These are phyloP conservation scores for Chaenocephalus aceratus DNA, from an alignment of 2,113 vertebrate genomes.

Conservation along the genomic window DNA sequence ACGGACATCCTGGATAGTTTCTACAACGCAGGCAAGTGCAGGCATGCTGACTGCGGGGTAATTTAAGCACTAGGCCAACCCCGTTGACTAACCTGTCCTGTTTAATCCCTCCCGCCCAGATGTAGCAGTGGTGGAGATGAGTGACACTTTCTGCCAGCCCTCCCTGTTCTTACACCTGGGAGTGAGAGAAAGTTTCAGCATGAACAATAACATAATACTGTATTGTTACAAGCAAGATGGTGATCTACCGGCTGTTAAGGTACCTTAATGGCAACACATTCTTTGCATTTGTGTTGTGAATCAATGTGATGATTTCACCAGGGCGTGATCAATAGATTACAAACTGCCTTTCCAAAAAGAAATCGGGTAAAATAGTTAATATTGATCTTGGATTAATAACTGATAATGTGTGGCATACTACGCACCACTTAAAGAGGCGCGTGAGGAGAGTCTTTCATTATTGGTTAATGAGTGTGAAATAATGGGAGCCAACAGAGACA, in stretches of 20 bases:
- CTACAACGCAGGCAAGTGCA: constrained; percentile 92
- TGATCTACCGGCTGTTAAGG: constrained; percentile 87
- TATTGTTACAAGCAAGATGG: constrained; percentile 87
- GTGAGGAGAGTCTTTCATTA: too few relatives aligned
- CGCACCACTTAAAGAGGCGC: too few relatives aligned
- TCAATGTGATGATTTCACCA: not conserved
- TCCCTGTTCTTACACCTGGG: constrained; percentile 94
- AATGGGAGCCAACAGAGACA: not conserved
- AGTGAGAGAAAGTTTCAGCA: constrained; percentile 92
- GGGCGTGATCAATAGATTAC: not conserved
- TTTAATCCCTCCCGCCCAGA: constrained; percentile 76
- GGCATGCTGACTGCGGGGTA: not conserved
- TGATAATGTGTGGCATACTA: too few relatives aligned
- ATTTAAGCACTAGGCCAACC: not conserved
- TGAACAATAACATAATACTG: constrained; percentile 92
- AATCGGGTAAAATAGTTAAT: not conserved
- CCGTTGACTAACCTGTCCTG: constrained; percentile 16
- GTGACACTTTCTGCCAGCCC: constrained; percentile 87
- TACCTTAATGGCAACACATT: constrained; percentile 49
- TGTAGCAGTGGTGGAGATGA: constrained; percentile 92
- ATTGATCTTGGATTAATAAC: not conserved
- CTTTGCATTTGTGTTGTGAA: not conserved
- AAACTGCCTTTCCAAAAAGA: not conserved
- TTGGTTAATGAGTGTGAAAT: not conserved
- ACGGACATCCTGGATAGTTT: constrained; percentile 86